A percentile compares a stretch with the other conserved stretches of the same genome.
Conservation (phyloP, 2,888 invertebrate genomes). For the Phaonia tiefii region DNA sequence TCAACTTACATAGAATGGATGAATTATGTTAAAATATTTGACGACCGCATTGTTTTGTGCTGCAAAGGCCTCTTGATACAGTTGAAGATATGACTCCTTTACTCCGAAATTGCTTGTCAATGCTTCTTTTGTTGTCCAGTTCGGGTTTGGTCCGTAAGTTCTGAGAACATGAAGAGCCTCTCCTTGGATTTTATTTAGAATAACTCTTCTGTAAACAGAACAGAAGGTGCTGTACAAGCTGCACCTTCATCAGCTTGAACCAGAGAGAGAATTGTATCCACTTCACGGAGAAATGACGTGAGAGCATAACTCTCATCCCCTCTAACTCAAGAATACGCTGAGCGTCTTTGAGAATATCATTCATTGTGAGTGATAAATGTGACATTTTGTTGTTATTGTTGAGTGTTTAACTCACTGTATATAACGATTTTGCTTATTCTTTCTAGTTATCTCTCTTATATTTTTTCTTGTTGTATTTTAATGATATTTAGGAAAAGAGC, state of each 20-base stretch:
- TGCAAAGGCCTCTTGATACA: slow-evolving; percentile 34
- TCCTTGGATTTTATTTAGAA: too few species aligned
- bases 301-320: slow-evolving; percentile 16
- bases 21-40: slow-evolving; percentile 54
- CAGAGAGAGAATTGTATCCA: slow-evolving; percentile 32
- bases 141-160: slow-evolving; percentile 53
- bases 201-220: slow-evolving; percentile 63
- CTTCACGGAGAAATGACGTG: slow-evolving; percentile 44
- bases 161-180: too few species aligned
- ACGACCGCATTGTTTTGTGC: slow-evolving; percentile 58
- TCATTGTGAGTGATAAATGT: too few species aligned
- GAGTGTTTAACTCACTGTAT: too few species aligned
- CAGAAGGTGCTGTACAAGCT: too few species aligned
- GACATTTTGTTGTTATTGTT: too few species aligned
- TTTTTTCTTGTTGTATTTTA: too few species aligned
- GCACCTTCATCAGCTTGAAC: not conserved
- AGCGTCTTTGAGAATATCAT: slow-evolving; percentile 14
- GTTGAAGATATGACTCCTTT: slow-evolving; percentile 55
- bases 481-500: too few species aligned
- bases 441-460: too few species aligned
- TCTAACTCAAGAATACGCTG: slow-evolving; percentile 28
- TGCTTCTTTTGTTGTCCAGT: slow-evolving; percentile 51
- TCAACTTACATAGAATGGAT: too few species aligned
- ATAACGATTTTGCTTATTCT: too few species aligned
- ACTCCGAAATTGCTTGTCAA: slow-evolving; percentile 57